Evolutionary conservation across 2,113 vertebrate genomes (phyloP).

Genomic region (Phoenicopterus ruber): DNA sequence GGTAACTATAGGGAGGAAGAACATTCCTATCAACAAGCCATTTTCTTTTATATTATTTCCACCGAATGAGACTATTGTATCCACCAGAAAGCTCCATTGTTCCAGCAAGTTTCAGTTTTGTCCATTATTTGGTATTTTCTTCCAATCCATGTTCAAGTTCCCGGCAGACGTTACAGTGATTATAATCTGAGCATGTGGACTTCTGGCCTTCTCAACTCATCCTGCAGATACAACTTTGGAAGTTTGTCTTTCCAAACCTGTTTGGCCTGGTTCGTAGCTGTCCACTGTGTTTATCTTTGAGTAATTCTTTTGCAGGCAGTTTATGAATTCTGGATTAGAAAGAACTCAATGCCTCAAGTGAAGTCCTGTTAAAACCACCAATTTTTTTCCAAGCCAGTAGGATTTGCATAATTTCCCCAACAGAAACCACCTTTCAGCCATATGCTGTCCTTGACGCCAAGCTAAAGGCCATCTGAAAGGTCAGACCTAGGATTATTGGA

Average conservation of each 20-base stretch:
- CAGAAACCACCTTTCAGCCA: not conserved
- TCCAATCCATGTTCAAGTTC: not conserved
- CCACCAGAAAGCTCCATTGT: not conserved
- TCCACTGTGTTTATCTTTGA: not conserved
- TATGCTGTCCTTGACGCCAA: not conserved
- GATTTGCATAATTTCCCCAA: not conserved
- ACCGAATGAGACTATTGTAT: not conserved
- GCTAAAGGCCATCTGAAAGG: not conserved
- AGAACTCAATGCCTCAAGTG: not conserved
- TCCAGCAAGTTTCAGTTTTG: not conserved
- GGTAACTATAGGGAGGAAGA: not conserved
- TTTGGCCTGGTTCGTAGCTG: not conserved
- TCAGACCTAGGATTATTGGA: not conserved
- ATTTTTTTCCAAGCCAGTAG: not conserved
- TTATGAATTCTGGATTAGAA: not conserved
- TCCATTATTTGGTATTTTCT: not conserved
- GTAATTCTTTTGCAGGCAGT: not conserved
- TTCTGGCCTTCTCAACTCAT: not conserved
- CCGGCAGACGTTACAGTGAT: not conserved
- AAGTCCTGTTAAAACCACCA: not conserved
- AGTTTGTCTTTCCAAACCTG: not conserved
- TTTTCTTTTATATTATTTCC: not conserved
- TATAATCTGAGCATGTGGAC: not conserved
- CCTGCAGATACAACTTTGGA: not conserved
- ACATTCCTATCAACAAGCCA: not conserved